Base-by-base conservation (phyloP, 2,797 vertebrate genomes). In the Perdix hodgsoniae region DNA sequence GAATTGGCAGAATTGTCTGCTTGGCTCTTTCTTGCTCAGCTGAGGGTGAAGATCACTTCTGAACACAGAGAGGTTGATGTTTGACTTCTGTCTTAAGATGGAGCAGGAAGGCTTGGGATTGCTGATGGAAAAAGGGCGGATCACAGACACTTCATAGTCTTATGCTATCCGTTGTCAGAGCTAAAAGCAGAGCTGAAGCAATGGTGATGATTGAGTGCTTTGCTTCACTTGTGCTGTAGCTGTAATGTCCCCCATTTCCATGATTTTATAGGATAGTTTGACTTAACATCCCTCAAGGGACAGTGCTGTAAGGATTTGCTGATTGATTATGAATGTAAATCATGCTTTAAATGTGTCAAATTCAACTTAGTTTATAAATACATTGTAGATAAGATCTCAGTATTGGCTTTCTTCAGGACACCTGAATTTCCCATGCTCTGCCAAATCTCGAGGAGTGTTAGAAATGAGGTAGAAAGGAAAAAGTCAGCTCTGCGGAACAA, bases 91-190 rank as follows among this genome's bases (percentile, higher is more conserved):
- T 11, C 50, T 54, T 54, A 39, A 13, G 70, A 6, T 2, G 2
- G 42, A 70, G 42, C 5, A 11, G 63, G 50, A 31, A 0, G 2
- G 26, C 3, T 47, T 11, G 21, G 10, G 4, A 0, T 2, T 2
- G 1, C 56, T 76, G n/a, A 2, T 2, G 74, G 47, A 40, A 2
- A n/a, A 6, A 17, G 44, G 29, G 14, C 24, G 67, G 42, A 9
- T 31, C 9, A 1, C 44, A 14, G 39, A 5, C 0, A 0, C 63
- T 35, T 42, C 0, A 0, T 11, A 8, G 14, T 40, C 54, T n/a
- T 72, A 27, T 2, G 1, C 33, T 50, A 2, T n/a, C 1, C 0
- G 21, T 44, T 15, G 3, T 13, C 40, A 24, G 27, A 76, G 33
- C 64, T 45, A 35, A 6, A 31, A 73, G 29, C 6, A 7, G 54